These are phyloP conservation scores for Naso thynnoides DNA, from an alignment of 2,797 vertebrate genomes.

Conservation along the genomic window DNA sequence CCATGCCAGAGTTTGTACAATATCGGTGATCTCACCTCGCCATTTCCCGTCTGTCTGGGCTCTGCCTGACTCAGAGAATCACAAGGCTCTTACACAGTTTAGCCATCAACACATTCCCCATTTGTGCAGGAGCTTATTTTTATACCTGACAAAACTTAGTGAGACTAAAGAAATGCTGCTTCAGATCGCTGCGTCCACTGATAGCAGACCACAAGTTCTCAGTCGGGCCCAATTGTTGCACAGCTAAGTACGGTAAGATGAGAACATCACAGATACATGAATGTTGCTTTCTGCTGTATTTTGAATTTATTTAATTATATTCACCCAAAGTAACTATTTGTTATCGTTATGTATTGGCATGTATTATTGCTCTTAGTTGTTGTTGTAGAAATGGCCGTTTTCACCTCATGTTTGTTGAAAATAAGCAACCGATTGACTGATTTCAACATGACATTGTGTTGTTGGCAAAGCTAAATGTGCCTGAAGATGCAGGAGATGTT, in stretches of 20 bases:
- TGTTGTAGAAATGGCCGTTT: neutral
- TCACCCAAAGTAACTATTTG: neutral
- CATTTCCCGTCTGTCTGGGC: constrained; percentile 44
- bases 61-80: constrained; percentile 56
- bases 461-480: neutral
- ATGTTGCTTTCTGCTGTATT: neutral
- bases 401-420: neutral
- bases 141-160: constrained; percentile 6
- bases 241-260: constrained; percentile 26
- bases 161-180: constrained; percentile 14
- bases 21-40: constrained; percentile 24
- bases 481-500: too few species aligned
- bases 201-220: constrained; percentile 2
- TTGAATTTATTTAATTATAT: neutral
- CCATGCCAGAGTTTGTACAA: constrained; percentile 3
- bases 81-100: constrained; percentile 54
- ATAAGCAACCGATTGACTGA: neutral
- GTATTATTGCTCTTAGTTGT: constrained; percentile 3
- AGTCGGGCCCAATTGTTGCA: neutral
- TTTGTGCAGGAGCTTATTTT: constrained; percentile 20
- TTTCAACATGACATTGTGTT: neutral
- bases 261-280: neutral
- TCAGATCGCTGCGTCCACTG: neutral
- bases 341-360: neutral
- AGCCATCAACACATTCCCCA: constrained; percentile 46